A percentile compares a stretch with the other conserved stretches of the same genome.
These are phyloP conservation scores for Brevipalpus yothersi DNA, from an alignment of 1,140 invertebrate genomes.

Conservation along the genomic window DNA sequence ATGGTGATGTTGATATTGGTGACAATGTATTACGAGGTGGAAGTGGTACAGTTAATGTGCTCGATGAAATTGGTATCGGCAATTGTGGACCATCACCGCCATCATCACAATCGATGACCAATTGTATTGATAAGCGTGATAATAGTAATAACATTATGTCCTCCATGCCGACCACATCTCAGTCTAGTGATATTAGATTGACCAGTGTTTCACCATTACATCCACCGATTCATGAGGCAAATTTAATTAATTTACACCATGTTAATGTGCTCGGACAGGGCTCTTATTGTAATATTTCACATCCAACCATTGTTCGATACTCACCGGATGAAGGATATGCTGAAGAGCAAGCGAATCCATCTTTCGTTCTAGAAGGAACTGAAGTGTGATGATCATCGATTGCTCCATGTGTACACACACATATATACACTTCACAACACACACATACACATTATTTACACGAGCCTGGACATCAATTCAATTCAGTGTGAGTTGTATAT, in stretches of 20 bases:
- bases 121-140: neutral
- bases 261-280: constrained; percentile 6
- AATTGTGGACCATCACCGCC: neutral
- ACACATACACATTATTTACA: too few species aligned
- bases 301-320: constrained; percentile 16
- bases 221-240: neutral
- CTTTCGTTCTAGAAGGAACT: neutral
- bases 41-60: too few species aligned
- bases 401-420: too few species aligned
- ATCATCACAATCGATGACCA: neutral
- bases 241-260: neutral
- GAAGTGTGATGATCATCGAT: neutral
- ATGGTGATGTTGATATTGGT: too few species aligned
- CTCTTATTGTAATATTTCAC: neutral
- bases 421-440: too few species aligned
- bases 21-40: too few species aligned
- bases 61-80: too few species aligned
- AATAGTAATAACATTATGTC: neutral
- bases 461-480: too few species aligned
- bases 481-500: too few species aligned
- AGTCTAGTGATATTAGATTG: neutral
- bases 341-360: constrained; percentile 30
- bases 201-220: neutral
- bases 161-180: neutral
- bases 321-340: constrained; percentile 71